Evolutionary conservation across 2,888 invertebrate species (phyloP).

Genomic region (Hyposoter dolosus): DNA sequence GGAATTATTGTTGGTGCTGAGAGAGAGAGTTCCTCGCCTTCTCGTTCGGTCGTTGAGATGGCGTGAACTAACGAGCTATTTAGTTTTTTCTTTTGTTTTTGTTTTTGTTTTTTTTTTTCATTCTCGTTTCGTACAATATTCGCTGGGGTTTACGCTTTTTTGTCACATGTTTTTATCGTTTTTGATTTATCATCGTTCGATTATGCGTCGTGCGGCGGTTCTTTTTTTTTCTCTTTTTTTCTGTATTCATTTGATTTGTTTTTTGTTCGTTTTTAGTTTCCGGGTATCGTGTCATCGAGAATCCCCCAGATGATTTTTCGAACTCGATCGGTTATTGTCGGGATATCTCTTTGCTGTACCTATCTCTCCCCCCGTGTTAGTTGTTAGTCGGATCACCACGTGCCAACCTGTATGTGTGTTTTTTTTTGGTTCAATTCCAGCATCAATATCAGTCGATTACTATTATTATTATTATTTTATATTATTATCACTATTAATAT

Average conservation of each 20-base stretch:
- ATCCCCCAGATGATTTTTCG: slow-evolving; percentile 77
- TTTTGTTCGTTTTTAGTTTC: slow-evolving; percentile 47
- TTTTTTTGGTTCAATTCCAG: slow-evolving; percentile 75
- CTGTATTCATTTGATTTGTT: background rate
- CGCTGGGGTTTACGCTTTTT: slow-evolving; percentile 15
- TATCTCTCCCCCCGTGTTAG: slow-evolving; percentile 80
- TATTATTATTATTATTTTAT: slow-evolving; percentile 17
- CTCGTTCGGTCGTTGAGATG: background rate
- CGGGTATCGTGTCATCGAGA: slow-evolving; percentile 72
- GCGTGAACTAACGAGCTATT: slow-evolving; percentile 51
- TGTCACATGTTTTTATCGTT: background rate
- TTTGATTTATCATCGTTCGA: slow-evolving; percentile 12
- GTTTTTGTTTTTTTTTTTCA: background rate
- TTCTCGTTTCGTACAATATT: slow-evolving; percentile 13
- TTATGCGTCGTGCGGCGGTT: slow-evolving; percentile 8
- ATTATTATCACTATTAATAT: slow-evolving; percentile 23
- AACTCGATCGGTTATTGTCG: slow-evolving; percentile 82
- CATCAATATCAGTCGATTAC: slow-evolving; percentile 72
- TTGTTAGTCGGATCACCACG: slow-evolving; percentile 82
- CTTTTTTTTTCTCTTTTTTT: slow-evolving; percentile 10
- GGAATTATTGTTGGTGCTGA: slow-evolving; percentile 26
- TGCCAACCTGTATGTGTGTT: slow-evolving; percentile 78
- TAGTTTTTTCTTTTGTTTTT: background rate
- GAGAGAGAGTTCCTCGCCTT: slow-evolving; percentile 18
- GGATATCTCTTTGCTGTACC: slow-evolving; percentile 78